Evolutionary conservation across 2,797 vertebrate species (phyloP).

Genomic region (Acomys russatus): DNA sequence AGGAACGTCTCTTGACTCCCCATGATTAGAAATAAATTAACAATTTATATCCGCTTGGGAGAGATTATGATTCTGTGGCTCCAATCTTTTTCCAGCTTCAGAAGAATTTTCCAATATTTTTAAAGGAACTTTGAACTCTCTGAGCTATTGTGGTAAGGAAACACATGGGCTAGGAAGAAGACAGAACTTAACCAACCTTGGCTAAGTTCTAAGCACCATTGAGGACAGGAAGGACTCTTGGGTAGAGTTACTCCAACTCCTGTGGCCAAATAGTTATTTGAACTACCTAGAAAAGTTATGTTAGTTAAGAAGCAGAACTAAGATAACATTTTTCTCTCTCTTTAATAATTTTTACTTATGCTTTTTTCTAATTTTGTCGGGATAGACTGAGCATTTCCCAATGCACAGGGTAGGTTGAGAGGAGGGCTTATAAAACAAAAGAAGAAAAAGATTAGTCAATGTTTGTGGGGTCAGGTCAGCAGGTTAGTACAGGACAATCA

Average conservation of each 20-base stretch:
- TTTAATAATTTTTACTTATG: slow-evolving; percentile 41
- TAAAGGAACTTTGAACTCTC: background rate
- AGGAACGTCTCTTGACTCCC: background rate
- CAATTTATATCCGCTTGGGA: background rate
- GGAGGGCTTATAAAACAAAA: slow-evolving; percentile 8
- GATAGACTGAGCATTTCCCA: slow-evolving; percentile 53
- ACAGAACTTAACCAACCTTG: background rate
- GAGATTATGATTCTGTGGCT: background rate
- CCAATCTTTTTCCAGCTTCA: background rate
- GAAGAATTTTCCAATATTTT: background rate
- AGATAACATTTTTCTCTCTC: background rate
- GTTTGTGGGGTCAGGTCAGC: background rate
- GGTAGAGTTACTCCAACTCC: background rate
- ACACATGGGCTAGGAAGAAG: background rate
- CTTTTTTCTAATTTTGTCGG: slow-evolving; percentile 45
- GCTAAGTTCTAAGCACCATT: background rate
- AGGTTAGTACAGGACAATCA: slow-evolving; percentile 59
- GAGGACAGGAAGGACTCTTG: background rate
- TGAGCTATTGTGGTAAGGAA: background rate
- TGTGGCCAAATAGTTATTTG: background rate
- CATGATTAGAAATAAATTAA: slow-evolving; percentile 8
- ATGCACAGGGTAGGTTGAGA: background rate
- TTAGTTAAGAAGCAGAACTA: background rate
- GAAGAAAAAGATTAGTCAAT: slow-evolving; percentile 20
- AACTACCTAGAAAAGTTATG: background rate